These are phyloP conservation scores for Elephas maximus DNA, from an alignment of 2,113 vertebrate species.

Conservation along the genomic window DNA sequence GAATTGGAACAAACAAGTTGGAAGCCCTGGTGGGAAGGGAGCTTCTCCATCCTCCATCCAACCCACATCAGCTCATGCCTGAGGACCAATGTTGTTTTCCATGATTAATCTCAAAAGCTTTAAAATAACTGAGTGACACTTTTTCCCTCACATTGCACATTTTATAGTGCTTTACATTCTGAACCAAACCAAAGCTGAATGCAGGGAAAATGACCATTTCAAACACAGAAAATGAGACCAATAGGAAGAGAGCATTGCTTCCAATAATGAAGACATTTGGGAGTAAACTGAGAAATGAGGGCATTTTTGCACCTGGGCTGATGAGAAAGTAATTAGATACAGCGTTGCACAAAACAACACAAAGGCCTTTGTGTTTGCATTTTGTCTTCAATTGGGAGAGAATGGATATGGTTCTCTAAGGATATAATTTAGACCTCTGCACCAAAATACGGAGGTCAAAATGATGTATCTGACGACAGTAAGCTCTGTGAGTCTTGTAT, in stretches of 20 bases:
- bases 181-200: constrained; percentile 42
- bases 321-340: not conserved
- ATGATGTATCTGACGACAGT: not conserved
- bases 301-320: not conserved
- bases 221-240: constrained; percentile 60
- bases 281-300: not conserved
- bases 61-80: not conserved
- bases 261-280: constrained; percentile 19
- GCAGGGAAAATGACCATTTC: not conserved
- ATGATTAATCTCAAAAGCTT: constrained; percentile 44
- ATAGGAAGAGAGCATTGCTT: not conserved
- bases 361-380: constrained; percentile 52
- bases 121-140: constrained; percentile 18
- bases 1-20: too few species aligned
- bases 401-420: not conserved
- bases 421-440: not conserved
- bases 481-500: not conserved
- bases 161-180: not conserved
- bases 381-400: constrained; percentile 32
- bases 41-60: not conserved
- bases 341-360: not conserved
- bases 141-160: not conserved
- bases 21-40: not conserved
- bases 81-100: not conserved
- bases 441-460: constrained; percentile 24